Evolutionary conservation across 2,797 vertebrate species (phyloP).

Genomic region (Dipus sagitta): DNA sequence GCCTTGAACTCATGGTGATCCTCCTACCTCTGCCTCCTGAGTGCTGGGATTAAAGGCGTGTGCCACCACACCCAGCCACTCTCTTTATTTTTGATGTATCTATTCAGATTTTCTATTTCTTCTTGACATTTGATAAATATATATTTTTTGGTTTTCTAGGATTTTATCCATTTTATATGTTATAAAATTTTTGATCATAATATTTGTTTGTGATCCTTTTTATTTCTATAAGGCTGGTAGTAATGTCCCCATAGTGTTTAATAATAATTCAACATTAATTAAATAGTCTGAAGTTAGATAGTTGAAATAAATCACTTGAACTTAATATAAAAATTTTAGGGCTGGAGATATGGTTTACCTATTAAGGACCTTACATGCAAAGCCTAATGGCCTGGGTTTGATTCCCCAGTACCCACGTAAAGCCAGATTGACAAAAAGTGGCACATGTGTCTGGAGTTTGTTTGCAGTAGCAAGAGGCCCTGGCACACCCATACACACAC

Average conservation of each 20-base stretch:
- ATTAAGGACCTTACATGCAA: neutral
- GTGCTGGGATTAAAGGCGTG: too few species aligned
- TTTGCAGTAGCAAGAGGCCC: too few species aligned
- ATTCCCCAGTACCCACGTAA: too few species aligned
- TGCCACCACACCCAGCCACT: too few species aligned
- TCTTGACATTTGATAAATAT: neutral
- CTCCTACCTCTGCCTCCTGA: too few species aligned
- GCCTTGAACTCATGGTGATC: too few species aligned
- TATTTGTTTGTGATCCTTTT: neutral
- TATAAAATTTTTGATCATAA: neutral
- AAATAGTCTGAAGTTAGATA: neutral
- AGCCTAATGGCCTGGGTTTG: too few species aligned
- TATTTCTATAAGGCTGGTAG: neutral
- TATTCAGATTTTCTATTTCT: neutral
- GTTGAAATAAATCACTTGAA: slow-evolving; percentile 10
- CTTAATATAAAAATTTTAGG: slow-evolving; percentile 3
- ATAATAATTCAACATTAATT: slow-evolving; percentile 26
- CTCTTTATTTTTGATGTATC: neutral
- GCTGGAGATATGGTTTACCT: neutral
- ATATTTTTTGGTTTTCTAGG: slow-evolving; percentile 23
- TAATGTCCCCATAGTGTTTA: neutral
- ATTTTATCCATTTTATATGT: neutral
- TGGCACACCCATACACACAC: too few species aligned
- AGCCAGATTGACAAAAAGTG: too few species aligned
- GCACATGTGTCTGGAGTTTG: too few species aligned